Base-by-base conservation (phyloP, 1,140 invertebrate genomes). In the Heliconius himera region DNA sequence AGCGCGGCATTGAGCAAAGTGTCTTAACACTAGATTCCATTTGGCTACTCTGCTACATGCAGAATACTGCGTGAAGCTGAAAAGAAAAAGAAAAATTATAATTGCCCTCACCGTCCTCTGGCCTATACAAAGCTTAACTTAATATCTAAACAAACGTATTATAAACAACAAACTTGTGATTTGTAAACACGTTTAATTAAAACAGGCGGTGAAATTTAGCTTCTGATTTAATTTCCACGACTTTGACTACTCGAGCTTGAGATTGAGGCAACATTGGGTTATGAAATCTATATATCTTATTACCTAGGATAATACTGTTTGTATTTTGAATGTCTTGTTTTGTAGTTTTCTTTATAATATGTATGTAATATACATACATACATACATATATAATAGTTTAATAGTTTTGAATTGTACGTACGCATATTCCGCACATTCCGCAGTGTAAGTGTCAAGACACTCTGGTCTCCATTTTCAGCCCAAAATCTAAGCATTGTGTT, bases 171-270 rank as follows among this genome's bases (percentile, higher is more conserved):
- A 79, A 79, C 73, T 79, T 79, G 60, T 74, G 46, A 79, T 73
- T 36, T 66, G 74, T 70, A 79, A 79, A 79, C 78, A 76, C 51
- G 74, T 71, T 74, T 79, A 75, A 79, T 79, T 76, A 74, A 74
- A 38, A 60, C 71, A 72, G 74, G 46, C 33, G 74, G 70, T 72
- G 76, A 73, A 54, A 22, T 26, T 41, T 41, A 70, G 74, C 49
- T 75, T 79, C 29, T 76, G 66, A 79, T 79, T 76, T 76, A 72
- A 79, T 76, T 79, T 70, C 38, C 74, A 20, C 60, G 60, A 66
- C 60, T 66, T 66, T 66, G 71, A 73, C 71, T 73, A 38, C 71
- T 73, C 41, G 36, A 73, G 71, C 38, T 73, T 38, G 41, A 73
- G 60, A 66, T 66, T 66, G 60, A 66, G 60, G 60, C 60, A 66